Conservation (phyloP, 2,113 vertebrate species). For the Gallinago paraguaiae region DNA sequence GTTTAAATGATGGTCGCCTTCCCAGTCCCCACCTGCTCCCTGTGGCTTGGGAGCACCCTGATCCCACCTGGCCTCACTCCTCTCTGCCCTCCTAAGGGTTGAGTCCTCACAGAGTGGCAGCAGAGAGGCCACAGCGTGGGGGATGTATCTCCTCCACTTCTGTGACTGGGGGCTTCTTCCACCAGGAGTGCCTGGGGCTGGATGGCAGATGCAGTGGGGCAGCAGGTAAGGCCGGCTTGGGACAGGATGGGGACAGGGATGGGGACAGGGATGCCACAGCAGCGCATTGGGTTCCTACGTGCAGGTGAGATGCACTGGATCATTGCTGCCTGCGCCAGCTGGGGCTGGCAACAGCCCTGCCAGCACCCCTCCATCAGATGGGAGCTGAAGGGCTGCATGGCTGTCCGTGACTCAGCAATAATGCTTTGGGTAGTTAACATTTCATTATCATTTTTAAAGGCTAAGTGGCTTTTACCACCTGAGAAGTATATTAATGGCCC, state of each 20-base stretch:
- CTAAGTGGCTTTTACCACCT: slow-evolving; percentile 75
- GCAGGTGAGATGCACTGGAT: accelerated
- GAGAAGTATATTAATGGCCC: slow-evolving; percentile 72
- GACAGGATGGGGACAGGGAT: too few species aligned
- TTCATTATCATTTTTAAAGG: slow-evolving; percentile 75
- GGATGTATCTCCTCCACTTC: not conserved
- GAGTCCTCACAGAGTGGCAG: accelerated
- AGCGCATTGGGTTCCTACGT: accelerated
- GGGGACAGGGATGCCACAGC: too few species aligned
- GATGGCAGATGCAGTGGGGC: accelerated
- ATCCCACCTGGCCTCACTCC: not conserved
- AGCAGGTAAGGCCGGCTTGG: accelerated
- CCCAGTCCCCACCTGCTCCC: not conserved
- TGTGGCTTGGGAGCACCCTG: accelerated
- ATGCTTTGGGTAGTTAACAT: slow-evolving; percentile 74
- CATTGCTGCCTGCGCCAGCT: accelerated
- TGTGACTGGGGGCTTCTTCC: accelerated
- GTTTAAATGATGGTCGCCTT: accelerated
- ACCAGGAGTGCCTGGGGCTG: accelerated
- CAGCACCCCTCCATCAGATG: not conserved
- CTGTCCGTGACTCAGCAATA: slow-evolving; percentile 69
- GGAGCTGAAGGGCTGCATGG: slow-evolving; percentile 29
- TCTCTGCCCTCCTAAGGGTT: not conserved
- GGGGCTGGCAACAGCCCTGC: not conserved
- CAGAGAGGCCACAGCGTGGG: not conserved